These are phyloP conservation scores for Oncorhynchus clarkii DNA, from an alignment of 2,113 vertebrate species.

Conservation along the genomic window DNA sequence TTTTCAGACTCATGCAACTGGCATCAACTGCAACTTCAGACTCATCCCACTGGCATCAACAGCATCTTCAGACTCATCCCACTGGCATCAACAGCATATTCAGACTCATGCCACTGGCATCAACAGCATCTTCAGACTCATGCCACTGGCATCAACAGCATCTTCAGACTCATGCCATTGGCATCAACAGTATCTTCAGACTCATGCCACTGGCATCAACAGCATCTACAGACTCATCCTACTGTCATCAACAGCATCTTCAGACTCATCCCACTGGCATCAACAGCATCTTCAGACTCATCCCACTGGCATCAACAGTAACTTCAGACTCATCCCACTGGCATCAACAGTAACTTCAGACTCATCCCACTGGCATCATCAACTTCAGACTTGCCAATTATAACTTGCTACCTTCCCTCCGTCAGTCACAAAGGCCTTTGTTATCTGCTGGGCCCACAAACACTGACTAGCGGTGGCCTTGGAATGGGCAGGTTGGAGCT, in stretches of 20 bases:
- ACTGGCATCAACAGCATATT: too few relatives aligned
- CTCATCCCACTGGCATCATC: too few relatives aligned
- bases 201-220: slow-evolving; percentile 48
- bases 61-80: too few relatives aligned
- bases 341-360: slow-evolving; percentile 24
- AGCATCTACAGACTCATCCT: background rate
- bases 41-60: too few relatives aligned
- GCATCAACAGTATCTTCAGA: slow-evolving; percentile 39
- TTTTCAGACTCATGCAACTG: too few relatives aligned
- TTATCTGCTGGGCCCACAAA: slow-evolving; percentile 67
- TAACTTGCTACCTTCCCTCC: slow-evolving; percentile 51
- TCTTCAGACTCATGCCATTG: too few relatives aligned
- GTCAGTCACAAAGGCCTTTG: slow-evolving; percentile 66
- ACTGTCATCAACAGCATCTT: slow-evolving; percentile 35
- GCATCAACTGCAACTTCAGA: too few relatives aligned
- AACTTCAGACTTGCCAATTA: slow-evolving; percentile 67
- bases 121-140: too few relatives aligned
- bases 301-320: slow-evolving; percentile 42
- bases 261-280: too few relatives aligned
- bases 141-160: too few relatives aligned
- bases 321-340: slow-evolving; percentile 11
- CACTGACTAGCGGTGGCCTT: slow-evolving; percentile 46
- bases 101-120: too few relatives aligned
- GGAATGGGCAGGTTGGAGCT: slow-evolving; percentile 55
- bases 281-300: slow-evolving; percentile 48